Evolutionary conservation across 2,113 vertebrate species (phyloP).

Genomic region (Pogona vitticeps): DNA sequence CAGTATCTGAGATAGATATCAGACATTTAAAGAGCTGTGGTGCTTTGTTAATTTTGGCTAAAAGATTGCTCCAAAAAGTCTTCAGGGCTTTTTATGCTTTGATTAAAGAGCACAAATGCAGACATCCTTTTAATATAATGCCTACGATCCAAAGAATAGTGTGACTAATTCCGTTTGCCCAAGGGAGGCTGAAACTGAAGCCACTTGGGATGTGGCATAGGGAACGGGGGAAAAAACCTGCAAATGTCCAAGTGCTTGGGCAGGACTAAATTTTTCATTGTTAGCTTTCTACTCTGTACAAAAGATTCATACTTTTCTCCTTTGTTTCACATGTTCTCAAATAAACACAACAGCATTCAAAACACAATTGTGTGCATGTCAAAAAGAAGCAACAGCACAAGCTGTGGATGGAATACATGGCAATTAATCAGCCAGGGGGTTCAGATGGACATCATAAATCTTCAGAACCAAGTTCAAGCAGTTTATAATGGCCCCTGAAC

Average conservation of each 20-base stretch:
- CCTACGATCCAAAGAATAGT: background rate
- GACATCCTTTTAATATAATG: background rate
- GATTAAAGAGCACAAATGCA: background rate
- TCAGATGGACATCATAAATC: constrained; percentile 59
- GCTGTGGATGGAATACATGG: constrained; percentile 52
- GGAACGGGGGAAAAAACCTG: background rate
- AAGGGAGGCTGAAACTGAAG: background rate
- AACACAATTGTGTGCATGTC: background rate
- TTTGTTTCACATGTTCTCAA: background rate
- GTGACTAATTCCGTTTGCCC: background rate
- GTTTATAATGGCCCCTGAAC: constrained; percentile 60
- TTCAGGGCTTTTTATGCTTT: background rate
- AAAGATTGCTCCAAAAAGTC: constrained; percentile 20
- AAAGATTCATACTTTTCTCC: no score
- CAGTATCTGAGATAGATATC: background rate
- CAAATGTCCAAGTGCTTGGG: background rate
- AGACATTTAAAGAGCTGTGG: constrained; percentile 8
- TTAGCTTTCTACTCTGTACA: background rate
- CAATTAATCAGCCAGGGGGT: constrained; percentile 59
- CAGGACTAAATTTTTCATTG: background rate
- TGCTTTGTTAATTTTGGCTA: constrained; percentile 29
- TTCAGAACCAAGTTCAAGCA: constrained; percentile 59
- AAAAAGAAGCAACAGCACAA: constrained; percentile 21
- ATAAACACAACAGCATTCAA: background rate
- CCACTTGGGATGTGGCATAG: background rate